Evolutionary conservation across 2,113 vertebrate species (phyloP).

Genomic region (Natator depressus): DNA sequence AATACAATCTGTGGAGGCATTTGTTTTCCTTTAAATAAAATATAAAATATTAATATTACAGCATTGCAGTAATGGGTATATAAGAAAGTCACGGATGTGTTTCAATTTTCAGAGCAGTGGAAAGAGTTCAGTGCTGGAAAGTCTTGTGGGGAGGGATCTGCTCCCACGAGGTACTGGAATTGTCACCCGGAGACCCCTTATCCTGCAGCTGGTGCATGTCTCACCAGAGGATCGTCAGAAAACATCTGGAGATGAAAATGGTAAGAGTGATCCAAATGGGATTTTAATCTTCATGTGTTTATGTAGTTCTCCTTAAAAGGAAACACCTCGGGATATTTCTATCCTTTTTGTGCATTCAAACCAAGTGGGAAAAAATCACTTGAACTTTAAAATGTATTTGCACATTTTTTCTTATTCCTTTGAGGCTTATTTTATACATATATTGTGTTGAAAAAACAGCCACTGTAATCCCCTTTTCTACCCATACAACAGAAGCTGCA

Average conservation of each 20-base stretch:
- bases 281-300: neutral
- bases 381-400: neutral
- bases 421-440: neutral
- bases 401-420: neutral
- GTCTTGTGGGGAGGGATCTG: slow-evolving; percentile 94
- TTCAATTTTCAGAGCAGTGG: slow-evolving; percentile 93
- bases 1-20: neutral
- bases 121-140: slow-evolving; percentile 98
- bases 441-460: neutral
- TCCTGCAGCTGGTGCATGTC: slow-evolving; percentile 95
- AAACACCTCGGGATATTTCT: neutral
- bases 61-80: neutral
- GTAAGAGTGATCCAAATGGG: slow-evolving; percentile 75
- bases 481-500: neutral
- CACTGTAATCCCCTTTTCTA: neutral
- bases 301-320: neutral
- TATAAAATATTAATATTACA: neutral
- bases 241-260: slow-evolving; percentile 92
- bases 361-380: neutral
- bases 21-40: neutral
- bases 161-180: slow-evolving; percentile 96
- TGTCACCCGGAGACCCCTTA: slow-evolving; percentile 95
- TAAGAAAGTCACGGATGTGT: slow-evolving; percentile 44
- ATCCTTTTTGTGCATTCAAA: neutral
- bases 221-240: slow-evolving; percentile 91